These are phyloP conservation scores for Drymonia ruficornis DNA, from an alignment of 2,888 invertebrate genomes.

Conservation along the genomic window DNA sequence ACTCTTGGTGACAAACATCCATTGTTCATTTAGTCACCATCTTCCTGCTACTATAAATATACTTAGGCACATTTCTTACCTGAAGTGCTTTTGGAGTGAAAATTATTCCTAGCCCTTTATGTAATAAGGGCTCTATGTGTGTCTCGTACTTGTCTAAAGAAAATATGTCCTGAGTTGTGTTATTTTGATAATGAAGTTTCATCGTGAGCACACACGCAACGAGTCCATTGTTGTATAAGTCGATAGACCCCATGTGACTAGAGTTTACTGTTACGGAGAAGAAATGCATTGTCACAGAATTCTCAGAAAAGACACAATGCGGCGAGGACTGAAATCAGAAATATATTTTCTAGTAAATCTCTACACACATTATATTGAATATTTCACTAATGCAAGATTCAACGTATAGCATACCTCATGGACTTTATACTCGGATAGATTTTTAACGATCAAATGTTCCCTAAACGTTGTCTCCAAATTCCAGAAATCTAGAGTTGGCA, in stretches of 20 bases:
- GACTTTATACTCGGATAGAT: constrained; percentile 76
- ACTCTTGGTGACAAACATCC: too few relatives aligned
- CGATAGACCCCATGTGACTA: constrained; percentile 58
- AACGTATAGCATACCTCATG: constrained; percentile 62
- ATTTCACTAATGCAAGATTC: too few relatives aligned
- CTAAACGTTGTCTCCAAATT: constrained; percentile 85
- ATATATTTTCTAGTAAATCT: not conserved
- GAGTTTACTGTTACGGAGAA: constrained; percentile 71
- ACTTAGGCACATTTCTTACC: constrained; percentile 43
- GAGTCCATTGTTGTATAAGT: constrained; percentile 76
- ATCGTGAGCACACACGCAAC: constrained; percentile 69
- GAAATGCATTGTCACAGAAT: constrained; percentile 72
- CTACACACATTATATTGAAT: not conserved
- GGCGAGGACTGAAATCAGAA: constrained; percentile 64
- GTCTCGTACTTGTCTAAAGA: constrained; percentile 72
- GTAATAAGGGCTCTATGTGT: constrained; percentile 72
- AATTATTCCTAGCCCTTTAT: constrained; percentile 69
- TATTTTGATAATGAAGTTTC: constrained; percentile 67
- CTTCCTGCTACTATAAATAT: too few relatives aligned
- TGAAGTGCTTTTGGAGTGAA: constrained; percentile 69
- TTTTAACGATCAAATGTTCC: constrained; percentile 84
- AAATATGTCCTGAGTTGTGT: constrained; percentile 63
- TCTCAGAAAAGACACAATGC: constrained; percentile 76
- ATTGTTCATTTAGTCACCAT: not conserved
- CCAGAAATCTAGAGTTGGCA: constrained; percentile 84